Conservation (phyloP, 1,140 invertebrate species). For the Coelopa frigida region DNA sequence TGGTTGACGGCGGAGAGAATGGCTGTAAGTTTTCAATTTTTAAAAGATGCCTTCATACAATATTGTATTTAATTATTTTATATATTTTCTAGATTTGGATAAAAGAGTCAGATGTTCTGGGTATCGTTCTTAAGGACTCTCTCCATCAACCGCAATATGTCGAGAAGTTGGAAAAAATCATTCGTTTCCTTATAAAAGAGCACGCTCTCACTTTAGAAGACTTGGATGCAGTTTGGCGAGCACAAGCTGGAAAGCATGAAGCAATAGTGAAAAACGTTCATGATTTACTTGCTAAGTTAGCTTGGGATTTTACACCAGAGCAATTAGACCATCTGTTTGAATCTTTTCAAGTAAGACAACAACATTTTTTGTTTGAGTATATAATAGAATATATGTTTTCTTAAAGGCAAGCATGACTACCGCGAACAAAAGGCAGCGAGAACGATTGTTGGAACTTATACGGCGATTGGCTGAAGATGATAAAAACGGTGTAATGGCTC, state of each 20-base stretch:
- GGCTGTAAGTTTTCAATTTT: constrained; percentile 60
- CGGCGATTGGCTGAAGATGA: constrained; percentile 93
- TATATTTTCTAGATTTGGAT: constrained; percentile 76
- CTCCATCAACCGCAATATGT: constrained; percentile 97
- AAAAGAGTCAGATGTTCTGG: constrained; percentile 89
- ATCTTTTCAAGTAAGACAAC: constrained; percentile 77
- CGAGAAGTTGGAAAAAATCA: constrained; percentile 95
- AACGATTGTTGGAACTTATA: constrained; percentile 92
- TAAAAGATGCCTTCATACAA: constrained; percentile 3
- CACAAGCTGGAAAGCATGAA: constrained; percentile 91
- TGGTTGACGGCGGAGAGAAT: constrained; percentile 91
- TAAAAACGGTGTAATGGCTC: constrained; percentile 97
- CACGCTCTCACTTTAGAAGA: constrained; percentile 84
- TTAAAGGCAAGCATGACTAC: constrained; percentile 85
- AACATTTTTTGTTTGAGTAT: background rate
- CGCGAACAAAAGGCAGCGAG: constrained; percentile 91
- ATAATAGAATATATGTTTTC: constrained; percentile 6
- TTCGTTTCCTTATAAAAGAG: constrained; percentile 94
- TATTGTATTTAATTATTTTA: constrained; percentile 6
- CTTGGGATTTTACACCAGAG: constrained; percentile 96
- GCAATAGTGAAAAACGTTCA: constrained; percentile 96
- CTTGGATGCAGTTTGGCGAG: constrained; percentile 92
- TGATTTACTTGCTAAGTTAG: constrained; percentile 90
- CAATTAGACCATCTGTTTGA: constrained; percentile 96
- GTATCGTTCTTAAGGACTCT: constrained; percentile 91